These are phyloP conservation scores for Channa striata DNA, from an alignment of 2,797 vertebrate genomes.

Conservation along the genomic window DNA sequence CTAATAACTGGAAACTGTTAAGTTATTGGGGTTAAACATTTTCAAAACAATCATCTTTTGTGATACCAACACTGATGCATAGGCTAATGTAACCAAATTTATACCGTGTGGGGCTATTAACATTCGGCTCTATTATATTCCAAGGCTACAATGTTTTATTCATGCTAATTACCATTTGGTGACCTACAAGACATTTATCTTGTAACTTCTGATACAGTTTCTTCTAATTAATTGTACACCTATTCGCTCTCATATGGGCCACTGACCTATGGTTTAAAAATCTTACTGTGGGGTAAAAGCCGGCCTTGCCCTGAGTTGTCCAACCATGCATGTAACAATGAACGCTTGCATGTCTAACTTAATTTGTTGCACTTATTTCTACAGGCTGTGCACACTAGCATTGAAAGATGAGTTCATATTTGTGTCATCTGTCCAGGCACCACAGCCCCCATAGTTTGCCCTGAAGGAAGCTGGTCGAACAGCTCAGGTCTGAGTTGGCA, in stretches of 20 bases:
- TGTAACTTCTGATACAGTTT: slow-evolving; percentile 44
- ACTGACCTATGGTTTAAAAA: slow-evolving; percentile 46
- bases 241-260: slow-evolving; percentile 37
- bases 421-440: slow-evolving; percentile 78
- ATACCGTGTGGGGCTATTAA: slow-evolving; percentile 44
- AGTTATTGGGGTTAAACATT: slow-evolving; percentile 5
- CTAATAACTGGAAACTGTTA: slow-evolving; percentile 21
- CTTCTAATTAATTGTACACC: slow-evolving; percentile 49
- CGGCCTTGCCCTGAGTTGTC: slow-evolving; percentile 15
- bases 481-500: slow-evolving; percentile 76
- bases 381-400: not conserved
- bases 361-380: not conserved
- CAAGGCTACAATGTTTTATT: slow-evolving; percentile 63
- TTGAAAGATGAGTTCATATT: slow-evolving; percentile 15
- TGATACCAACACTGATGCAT: slow-evolving; percentile 7
- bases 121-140: slow-evolving; percentile 41
- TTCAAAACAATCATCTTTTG: slow-evolving; percentile 14
- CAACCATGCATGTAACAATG: not conserved
- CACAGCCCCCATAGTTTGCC: slow-evolving; percentile 81
- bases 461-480: slow-evolving; percentile 87
- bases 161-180: slow-evolving; percentile 64
- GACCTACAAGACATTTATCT: slow-evolving; percentile 53
- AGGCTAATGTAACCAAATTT: slow-evolving; percentile 61
- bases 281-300: slow-evolving; percentile 34
- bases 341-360: not conserved